Evolutionary conservation across 2,113 vertebrate genomes (phyloP), one percentile per base, ranked within the genome.

Genomic region (Jaculus jaculus): DNA sequence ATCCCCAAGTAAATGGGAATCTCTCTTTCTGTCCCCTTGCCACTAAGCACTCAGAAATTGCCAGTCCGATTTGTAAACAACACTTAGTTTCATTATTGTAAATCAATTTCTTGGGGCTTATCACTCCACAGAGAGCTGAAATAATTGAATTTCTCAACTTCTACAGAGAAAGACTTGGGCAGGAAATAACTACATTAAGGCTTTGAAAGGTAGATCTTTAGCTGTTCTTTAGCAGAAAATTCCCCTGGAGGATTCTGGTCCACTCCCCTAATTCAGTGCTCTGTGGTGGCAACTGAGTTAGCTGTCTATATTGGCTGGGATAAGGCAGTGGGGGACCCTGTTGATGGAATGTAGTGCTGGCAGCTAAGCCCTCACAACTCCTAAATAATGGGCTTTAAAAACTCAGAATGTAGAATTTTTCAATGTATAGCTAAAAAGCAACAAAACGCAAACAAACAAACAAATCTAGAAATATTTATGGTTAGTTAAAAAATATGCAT

Each of bases 111-210:
- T 69, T 68, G 68, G 28, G 72, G 78, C 26, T 94, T 83, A 93
- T 68, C 87, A 39, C 71, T 95, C 85, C 90, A 42, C 51, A 73
- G 90, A 86, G 85, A 92, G 73, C 6, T 3, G 17, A 87, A 94
- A 83, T 91, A 94, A 96, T 63, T 88, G 71, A 85, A 92, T 96
- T 90, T 92, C 82, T 93, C 54, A 32, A 92, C 78, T 89, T 89
- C 30, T 54, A 51, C 60, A 16, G 37, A 94, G 90, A 24, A 78
- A 42, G 37, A 47, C 39, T 82, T 90, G 63, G 12, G 5, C 7
- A 75, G 71, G 47, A 96, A 94, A 85, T 87, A 93, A 90, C 65
- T 63, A 83, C 26, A 72, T 85, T 71, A 84, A 91, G 60, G 34
- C 26, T 93, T 82, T 37, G 90, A 92, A 84, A 84, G 54, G 69